Evolutionary conservation across 2,797 vertebrate species (phyloP), one percentile per base, ranked within the genome.

Genomic region (Ispidina lecontei): DNA sequence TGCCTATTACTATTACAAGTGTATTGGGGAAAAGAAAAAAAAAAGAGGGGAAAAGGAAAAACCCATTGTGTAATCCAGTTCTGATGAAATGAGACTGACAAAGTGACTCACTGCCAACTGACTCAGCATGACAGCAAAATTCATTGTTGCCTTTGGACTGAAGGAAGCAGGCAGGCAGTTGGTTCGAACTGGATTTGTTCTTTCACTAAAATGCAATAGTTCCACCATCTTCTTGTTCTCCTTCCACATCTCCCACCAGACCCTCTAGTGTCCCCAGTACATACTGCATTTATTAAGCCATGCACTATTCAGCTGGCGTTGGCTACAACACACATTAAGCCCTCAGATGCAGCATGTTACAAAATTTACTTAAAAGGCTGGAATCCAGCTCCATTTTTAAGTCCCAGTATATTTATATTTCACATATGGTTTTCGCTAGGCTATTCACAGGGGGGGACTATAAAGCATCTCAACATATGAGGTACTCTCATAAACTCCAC

Each of bases 361-460:
- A 95, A 96, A 96, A 96, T 96, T 95, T 96, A 94, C 91, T 96
- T 93, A 96, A 96, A 96, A 96, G 93, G 90, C 85, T 96, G 95
- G 93, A 95, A 95, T 96, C 84, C 74, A 84, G 74, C 68, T 94
- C 93, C 74, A 84, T 93, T 96, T 96, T 95, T 91, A 95, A 96
- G 95, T 95, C 90, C 83, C 95, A 96, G 91, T 86, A 73, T 96
- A 96, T 95, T 96, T 96, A 96, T 96, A 95, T 95, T 96, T 96
- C 94, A 96, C 94, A 96, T 96, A 95, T 95, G 93, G 85, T 96
- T 95, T 96, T 96, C 6, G 5, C 95, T 96, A 94, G 85, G 86
- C 80, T 93, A 93, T 88, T 96, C 95, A 96, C 96, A 96, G 71
- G 92, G 94, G 88, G 88, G 91, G 93, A 92, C 96, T 90, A 90